Evolutionary conservation across 2,888 invertebrate species (phyloP), one percentile per base, ranked within the genome.

Genomic region (Unio delphinus): DNA sequence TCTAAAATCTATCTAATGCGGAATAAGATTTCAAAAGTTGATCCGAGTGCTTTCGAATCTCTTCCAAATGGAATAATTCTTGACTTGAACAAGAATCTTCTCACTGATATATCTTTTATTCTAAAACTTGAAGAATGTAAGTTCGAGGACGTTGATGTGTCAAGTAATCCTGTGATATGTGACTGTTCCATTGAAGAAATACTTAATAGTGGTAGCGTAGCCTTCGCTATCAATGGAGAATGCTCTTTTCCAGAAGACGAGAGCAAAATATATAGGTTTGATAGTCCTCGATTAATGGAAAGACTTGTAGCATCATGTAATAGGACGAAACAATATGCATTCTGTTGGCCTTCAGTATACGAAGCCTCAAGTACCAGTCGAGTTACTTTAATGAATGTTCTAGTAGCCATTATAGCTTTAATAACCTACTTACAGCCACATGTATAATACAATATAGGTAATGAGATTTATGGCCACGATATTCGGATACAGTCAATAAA

Each of bases 151-250:
- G 68, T 81, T 6, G 72, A 74, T 58, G 61, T 80, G 55, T 74
- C 75, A 55, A 67, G 71, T 61, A 81, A 81, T 67, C 78, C 71
- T 59, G 69, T 81, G 55, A 65, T 68, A 58, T 81, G 81, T 72
- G 75, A 78, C 59, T 81, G 81, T 75, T 69, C 70, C 5, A 55
- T 78, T 11, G 81, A 81, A 65, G 68, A 72, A 56, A 76, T 79
- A 45, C 61, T 81, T 17, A 80, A 81, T 60, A 81, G 80, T 70
- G 81, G 81, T n/a, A 67, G 73, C 17, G 76, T 81, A 11, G 69
- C 67, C 17, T 75, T 68, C 69, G 64, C 66, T 18, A 30, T 75
- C 1, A n/a, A 62, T 6, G 77, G 77, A 3, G 69, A 74, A n/a
- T 77, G 77, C 45, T 45, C 3, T 45, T 45, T 45, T 15, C 45